A percentile compares a stretch with the other conserved stretches of the same genome.
Evolutionary conservation across 2,797 vertebrate genomes (phyloP).

Genomic region (Leucoraja ocellata): DNA sequence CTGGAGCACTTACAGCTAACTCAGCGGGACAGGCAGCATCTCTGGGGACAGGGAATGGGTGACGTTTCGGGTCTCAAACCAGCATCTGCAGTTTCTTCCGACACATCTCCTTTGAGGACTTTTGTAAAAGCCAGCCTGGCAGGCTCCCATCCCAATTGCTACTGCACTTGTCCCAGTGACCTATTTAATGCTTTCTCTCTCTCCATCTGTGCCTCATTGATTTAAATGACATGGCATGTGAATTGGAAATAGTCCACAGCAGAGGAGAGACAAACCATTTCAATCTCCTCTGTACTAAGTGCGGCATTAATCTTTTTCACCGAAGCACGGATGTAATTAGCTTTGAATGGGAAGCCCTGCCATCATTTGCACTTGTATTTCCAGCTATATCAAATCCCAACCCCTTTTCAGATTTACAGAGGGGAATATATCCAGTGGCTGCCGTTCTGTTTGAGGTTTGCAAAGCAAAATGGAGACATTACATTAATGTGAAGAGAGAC

Average conservation of each 20-base stretch:
- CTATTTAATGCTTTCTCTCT: neutral
- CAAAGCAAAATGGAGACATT: neutral
- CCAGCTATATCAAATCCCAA: too few relatives aligned
- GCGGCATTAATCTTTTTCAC: neutral
- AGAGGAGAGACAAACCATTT: neutral
- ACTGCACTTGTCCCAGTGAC: slow-evolving; percentile 7
- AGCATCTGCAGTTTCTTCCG: too few relatives aligned
- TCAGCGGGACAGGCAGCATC: too few relatives aligned
- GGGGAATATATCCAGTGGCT: neutral
- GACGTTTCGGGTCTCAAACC: too few relatives aligned
- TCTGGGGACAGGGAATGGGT: too few relatives aligned
- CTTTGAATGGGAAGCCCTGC: neutral
- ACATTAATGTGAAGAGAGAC: neutral
- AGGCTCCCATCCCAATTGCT: too few relatives aligned
- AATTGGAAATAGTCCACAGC: slow-evolving; percentile 12
- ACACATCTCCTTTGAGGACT: too few relatives aligned
- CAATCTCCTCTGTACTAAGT: neutral
- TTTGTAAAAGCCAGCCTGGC: neutral
- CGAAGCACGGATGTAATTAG: neutral
- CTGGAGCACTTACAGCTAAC: too few relatives aligned
- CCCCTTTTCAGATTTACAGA: neutral
- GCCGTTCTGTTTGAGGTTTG: neutral
- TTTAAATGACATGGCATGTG: neutral
- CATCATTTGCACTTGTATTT: neutral
- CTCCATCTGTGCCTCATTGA: neutral